phyloP scores from a whole-genome alignment of 1,140 invertebrate species.

The Aporrectodea caliginosa region DNA sequence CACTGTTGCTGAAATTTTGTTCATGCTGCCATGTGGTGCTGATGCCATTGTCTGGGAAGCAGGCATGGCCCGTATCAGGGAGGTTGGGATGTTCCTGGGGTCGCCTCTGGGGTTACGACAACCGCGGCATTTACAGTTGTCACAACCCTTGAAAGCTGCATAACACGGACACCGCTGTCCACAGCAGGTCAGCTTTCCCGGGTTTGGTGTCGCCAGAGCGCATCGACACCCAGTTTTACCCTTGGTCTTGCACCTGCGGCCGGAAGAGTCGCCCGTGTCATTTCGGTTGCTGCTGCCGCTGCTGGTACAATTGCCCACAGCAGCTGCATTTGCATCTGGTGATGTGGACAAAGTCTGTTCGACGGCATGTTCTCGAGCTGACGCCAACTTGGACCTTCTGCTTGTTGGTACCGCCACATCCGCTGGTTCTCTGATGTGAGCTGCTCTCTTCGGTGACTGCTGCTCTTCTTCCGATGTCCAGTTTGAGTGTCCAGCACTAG shows the following conservation, averaged over 20 bases:
- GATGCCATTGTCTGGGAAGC: not conserved
- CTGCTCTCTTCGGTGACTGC: not conserved
- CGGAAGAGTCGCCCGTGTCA: not conserved
- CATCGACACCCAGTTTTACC: constrained; percentile 69
- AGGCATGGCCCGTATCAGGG: not conserved
- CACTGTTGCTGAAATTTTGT: not conserved
- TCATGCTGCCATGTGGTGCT: not conserved
- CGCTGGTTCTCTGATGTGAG: not conserved
- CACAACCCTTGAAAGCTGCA: constrained; percentile 76
- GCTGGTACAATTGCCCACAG: not conserved
- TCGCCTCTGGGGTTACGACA: constrained; percentile 73
- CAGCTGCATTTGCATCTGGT: not conserved
- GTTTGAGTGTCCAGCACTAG: not conserved
- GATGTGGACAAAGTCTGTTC: not conserved
- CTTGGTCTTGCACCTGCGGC: not conserved
- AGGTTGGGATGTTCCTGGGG: not conserved
- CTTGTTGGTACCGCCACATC: too few species aligned
- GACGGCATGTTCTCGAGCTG: not conserved
- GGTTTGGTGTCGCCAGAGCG: constrained; percentile 80
- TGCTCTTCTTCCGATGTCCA: not conserved
- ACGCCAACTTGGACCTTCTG: not conserved
- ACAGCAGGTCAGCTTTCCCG: constrained; percentile 84
- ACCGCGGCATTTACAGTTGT: constrained; percentile 80
- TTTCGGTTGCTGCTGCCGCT: not conserved
- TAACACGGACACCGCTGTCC: constrained; percentile 90